Percentiles rank a stretch among this genome's conserved stretches.
Conservation (phyloP, 2,888 invertebrate genomes). For the Dendrolimus houi region DNA sequence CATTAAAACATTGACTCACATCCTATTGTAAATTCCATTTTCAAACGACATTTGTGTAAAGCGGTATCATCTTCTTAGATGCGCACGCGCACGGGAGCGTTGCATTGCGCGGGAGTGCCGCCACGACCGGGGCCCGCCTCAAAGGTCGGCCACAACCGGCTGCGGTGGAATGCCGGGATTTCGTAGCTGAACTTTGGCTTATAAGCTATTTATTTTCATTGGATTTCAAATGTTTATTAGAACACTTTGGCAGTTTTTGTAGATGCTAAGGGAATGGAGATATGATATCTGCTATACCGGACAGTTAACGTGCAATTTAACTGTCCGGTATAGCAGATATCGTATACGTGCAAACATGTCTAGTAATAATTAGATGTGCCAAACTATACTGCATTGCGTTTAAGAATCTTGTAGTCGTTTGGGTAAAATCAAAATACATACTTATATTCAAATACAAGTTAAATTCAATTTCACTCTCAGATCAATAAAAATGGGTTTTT, state of each 20-base stretch:
- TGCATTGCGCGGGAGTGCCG: slow-evolving; percentile 10
- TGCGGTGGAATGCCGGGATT: not conserved
- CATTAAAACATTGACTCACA: slow-evolving; percentile 7
- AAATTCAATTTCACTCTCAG: too few relatives aligned
- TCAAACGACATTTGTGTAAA: slow-evolving; percentile 9
- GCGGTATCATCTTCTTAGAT: slow-evolving; percentile 14
- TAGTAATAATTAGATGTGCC: too few relatives aligned
- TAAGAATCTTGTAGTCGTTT: too few relatives aligned
- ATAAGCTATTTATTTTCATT: not conserved
- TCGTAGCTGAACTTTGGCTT: not conserved
- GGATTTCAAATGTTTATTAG: not conserved
- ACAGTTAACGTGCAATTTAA: too few relatives aligned
- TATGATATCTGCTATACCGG: too few relatives aligned
- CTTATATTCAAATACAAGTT: too few relatives aligned
- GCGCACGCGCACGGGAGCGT: slow-evolving; percentile 16
- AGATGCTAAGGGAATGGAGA: too few relatives aligned
- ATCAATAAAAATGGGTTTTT: too few relatives aligned
- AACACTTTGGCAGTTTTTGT: not conserved
- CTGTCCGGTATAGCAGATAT: too few relatives aligned
- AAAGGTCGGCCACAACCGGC: slow-evolving; percentile 19
- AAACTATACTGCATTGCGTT: too few relatives aligned
- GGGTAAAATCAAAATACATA: too few relatives aligned
- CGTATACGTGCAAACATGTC: too few relatives aligned
- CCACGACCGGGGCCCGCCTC: slow-evolving; percentile 14
- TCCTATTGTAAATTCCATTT: slow-evolving; percentile 4